Conservation (phyloP, 1,140 invertebrate species). For the Drosophila kikkawai region DNA sequence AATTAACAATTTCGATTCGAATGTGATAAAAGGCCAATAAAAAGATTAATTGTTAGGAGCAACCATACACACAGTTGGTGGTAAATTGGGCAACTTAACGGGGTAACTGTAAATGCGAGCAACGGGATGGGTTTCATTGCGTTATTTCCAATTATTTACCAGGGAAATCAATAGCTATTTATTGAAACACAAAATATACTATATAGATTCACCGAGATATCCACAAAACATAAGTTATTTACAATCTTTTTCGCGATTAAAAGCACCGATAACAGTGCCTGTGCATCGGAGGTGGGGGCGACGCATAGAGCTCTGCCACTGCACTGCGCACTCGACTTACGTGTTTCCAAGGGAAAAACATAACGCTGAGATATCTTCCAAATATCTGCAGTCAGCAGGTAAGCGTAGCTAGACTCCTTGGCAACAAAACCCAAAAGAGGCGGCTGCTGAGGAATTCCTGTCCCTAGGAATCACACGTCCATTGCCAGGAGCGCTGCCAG, state of each 20-base stretch:
- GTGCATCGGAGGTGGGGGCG: not conserved
- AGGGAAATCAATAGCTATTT: not conserved
- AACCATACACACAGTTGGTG: not conserved
- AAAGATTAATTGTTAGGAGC: slow-evolving; percentile 29
- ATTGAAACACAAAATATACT: not conserved
- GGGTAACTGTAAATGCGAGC: not conserved
- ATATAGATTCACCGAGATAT: not conserved
- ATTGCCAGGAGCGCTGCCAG: slow-evolving; percentile 11
- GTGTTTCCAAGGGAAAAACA: slow-evolving; percentile 23
- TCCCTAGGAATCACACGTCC: slow-evolving; percentile 34
- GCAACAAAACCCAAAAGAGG: not conserved
- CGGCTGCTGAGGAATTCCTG: not conserved
- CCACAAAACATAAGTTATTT: slow-evolving; percentile 11
- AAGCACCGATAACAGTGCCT: slow-evolving; percentile 1
- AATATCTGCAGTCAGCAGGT: not conserved
- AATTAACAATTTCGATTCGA: slow-evolving; percentile 44
- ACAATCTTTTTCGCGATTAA: slow-evolving; percentile 27
- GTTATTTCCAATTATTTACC: not conserved
- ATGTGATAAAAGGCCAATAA: slow-evolving; percentile 57
- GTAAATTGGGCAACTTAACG: slow-evolving; percentile 12
- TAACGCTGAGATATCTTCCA: not conserved
- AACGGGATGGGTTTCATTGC: not conserved
- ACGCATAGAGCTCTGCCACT: not conserved
- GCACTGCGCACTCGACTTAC: slow-evolving; percentile 69
- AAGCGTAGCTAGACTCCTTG: not conserved